These are phyloP conservation scores for Neomorphus geoffroyi DNA, from an alignment of 2,797 vertebrate genomes.

Conservation along the genomic window DNA sequence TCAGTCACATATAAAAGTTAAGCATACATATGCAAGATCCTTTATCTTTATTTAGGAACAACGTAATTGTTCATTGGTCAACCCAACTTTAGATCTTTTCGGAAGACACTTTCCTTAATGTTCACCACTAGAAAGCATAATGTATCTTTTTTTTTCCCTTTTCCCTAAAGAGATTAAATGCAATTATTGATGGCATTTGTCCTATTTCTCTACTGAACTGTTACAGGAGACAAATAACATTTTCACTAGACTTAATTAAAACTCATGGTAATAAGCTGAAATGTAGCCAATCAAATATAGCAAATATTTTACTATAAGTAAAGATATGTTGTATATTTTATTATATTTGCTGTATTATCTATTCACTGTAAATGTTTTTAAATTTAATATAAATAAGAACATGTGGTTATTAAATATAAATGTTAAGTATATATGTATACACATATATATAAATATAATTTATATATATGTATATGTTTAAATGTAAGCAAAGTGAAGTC, in stretches of 20 bases:
- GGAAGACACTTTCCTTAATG: not conserved
- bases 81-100: not conserved
- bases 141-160: not conserved
- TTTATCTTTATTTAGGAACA: not conserved
- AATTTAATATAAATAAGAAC: not conserved
- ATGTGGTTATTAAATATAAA: not conserved
- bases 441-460: not conserved
- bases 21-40: not conserved
- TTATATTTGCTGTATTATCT: not conserved
- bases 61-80: not conserved
- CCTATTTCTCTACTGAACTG: constrained; percentile 41
- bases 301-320: not conserved
- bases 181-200: constrained; percentile 50
- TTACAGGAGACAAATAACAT: constrained; percentile 42
- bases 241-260: constrained; percentile 70
- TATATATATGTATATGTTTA: not conserved
- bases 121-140: constrained; percentile 23
- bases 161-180: constrained; percentile 39
- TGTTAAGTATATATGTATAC: not conserved
- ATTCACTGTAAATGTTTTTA: not conserved
- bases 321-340: not conserved
- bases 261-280: constrained; percentile 43
- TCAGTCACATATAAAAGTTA: not conserved
- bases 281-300: not conserved
- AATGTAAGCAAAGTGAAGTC: not conserved